Evolutionary conservation across 2,113 vertebrate species (phyloP).

Genomic region (Psittacus erithacus): DNA sequence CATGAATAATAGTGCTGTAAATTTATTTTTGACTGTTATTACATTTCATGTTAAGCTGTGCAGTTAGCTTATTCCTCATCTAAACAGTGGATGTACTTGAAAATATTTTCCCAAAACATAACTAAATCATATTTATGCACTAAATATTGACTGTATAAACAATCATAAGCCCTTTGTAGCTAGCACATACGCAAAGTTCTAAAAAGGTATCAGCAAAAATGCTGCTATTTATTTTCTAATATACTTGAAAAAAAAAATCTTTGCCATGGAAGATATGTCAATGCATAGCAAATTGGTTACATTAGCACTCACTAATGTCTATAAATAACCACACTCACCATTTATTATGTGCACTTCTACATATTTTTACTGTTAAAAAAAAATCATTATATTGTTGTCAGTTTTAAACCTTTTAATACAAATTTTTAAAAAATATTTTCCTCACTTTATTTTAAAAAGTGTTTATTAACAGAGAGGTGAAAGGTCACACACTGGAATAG

Average conservation of each 20-base stretch:
- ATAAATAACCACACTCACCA: constrained; percentile 54
- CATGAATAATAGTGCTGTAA: neutral
- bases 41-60: neutral
- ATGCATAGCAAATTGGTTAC: neutral
- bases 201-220: neutral
- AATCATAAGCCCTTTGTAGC: neutral
- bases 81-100: neutral
- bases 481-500: constrained; percentile 47
- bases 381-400: constrained; percentile 36
- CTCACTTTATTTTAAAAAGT: constrained; percentile 75
- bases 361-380: constrained; percentile 59
- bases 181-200: neutral
- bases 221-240: neutral
- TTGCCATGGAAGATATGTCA: neutral
- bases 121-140: neutral
- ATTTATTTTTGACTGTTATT: neutral
- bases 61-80: neutral
- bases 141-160: neutral
- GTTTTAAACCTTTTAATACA: constrained; percentile 64
- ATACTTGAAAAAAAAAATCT: neutral
- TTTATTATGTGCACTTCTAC: constrained; percentile 44
- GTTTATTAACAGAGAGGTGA: constrained; percentile 71
- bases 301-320: neutral
- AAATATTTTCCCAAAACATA: neutral
- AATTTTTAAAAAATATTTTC: constrained; percentile 70